phyloP scores from a whole-genome alignment of 2,797 vertebrate genomes.

The Semotilus atromaculatus region DNA sequence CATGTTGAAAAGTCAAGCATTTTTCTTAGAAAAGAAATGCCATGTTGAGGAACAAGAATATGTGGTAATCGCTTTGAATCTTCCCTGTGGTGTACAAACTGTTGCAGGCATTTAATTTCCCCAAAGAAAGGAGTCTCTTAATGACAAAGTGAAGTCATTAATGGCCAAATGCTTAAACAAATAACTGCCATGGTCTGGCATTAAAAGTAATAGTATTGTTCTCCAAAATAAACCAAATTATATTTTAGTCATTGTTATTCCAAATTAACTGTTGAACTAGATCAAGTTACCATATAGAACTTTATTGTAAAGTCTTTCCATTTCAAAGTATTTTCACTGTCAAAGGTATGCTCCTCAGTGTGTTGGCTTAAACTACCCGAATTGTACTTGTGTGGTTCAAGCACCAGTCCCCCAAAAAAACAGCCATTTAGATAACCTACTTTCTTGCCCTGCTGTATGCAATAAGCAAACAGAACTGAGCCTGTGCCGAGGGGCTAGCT shows the following conservation, averaged over 20 bases:
- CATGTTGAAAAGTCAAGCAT: constrained; percentile 3
- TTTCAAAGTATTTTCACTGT: not conserved
- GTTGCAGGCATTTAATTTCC: constrained; percentile 31
- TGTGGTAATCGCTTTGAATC: constrained; percentile 5
- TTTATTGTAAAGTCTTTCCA: not conserved
- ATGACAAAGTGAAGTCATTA: constrained; percentile 28
- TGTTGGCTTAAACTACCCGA: constrained; percentile 21
- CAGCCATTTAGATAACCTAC: constrained; percentile 36
- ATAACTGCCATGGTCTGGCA: not conserved
- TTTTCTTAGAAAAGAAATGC: constrained; percentile 10
- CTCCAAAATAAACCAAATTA: constrained; percentile 16
- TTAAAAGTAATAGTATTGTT: constrained; percentile 5
- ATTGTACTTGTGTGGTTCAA: constrained; percentile 32
- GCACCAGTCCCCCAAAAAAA: constrained; percentile 18
- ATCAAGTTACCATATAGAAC: not conserved
- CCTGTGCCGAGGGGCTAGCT: constrained; percentile 67
- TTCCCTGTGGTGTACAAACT: constrained; percentile 18
- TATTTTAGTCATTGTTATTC: not conserved
- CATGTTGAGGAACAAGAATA: not conserved
- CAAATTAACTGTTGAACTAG: not conserved
- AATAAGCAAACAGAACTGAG: constrained; percentile 50
- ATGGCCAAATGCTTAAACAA: constrained; percentile 46
- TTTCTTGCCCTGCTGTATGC: constrained; percentile 28
- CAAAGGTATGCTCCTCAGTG: constrained; percentile 7
- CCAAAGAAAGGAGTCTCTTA: not conserved